Evolutionary conservation across 2,113 vertebrate species (phyloP).

Genomic region (Eretmochelys imbricata): DNA sequence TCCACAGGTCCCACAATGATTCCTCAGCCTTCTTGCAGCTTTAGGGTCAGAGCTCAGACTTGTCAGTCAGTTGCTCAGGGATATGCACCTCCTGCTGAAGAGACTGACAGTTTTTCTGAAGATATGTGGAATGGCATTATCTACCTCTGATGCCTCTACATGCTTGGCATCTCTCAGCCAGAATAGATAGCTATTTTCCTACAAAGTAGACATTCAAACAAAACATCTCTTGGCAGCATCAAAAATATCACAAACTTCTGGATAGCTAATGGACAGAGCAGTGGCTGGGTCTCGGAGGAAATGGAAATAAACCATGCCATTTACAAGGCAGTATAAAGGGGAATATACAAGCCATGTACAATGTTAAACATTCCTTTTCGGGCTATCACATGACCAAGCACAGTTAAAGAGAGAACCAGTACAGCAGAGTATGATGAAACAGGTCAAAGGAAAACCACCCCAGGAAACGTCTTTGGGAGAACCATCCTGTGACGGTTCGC

Average conservation of each 20-base stretch:
- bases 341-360: not conserved
- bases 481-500: not conserved
- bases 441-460: not conserved
- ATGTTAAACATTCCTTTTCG: not conserved
- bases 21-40: not conserved
- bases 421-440: not conserved
- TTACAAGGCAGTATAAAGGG: not conserved
- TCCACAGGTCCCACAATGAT: not conserved
- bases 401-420: not conserved
- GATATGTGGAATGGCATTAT: not conserved
- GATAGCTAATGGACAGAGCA: not conserved
- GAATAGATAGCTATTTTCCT: conserved; percentile 2
- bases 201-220: not conserved
- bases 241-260: not conserved
- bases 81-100: not conserved
- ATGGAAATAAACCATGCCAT: not conserved
- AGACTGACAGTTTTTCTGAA: not conserved
- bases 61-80: not conserved
- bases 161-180: conserved; percentile 34
- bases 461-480: not conserved
- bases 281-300: not conserved
- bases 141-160: conserved; percentile 9
- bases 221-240: not conserved
- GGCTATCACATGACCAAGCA: not conserved
- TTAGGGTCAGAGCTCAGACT: not conserved